Base-by-base conservation (phyloP, 2,797 vertebrate genomes). In the Crossoptilon crossoptilon region DNA sequence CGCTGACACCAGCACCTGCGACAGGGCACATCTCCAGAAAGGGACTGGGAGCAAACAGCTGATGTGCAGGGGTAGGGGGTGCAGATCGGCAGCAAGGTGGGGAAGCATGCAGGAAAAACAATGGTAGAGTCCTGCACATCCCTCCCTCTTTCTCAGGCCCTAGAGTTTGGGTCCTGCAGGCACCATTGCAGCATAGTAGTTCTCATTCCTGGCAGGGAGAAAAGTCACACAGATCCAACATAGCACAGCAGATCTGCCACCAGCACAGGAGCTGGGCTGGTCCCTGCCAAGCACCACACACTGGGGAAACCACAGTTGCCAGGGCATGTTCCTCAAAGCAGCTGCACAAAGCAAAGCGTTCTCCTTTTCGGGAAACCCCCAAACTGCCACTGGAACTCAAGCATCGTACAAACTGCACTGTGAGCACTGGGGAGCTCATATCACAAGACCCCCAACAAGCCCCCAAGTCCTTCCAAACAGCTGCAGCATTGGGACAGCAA, bases 61-160 rank as follows among this genome's bases (percentile, higher is more conserved):
- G 1, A 22, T 0, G 0, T 0, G 1, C 2, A 0, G 17, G 12
- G n/a, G 64, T 67, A 59, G 67, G 22, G 37, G 62, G n/a, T 6
- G n/a, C 31, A 24, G 56, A 17, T 0, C 2, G 60, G 35, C 43
- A 51, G 48, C 0, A 11, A 29, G 13, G 8, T 4, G 0, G 2
- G 69, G 39, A 13, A 74, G 10, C 14, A 0, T 3, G 5, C 27
- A 26, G 27, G 53, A 62, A 35, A 48, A 62, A 27, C 2, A 5
- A 35, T 7, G 0, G 37, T 17, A 1, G 33, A 24, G 56, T 37
- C 33, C 76, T 3, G 4, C 70, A 18, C 31, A 58, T 60, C 22
- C 58, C 58, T 14, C 22, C 33, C 33, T 60, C n/a, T 10, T 23
- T 19, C 29, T 21, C 15, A 48, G 27, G 31, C 0, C 73, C 48